Conservation (phyloP, 2,113 vertebrate genomes). For the Diphyllodes magnificus region DNA sequence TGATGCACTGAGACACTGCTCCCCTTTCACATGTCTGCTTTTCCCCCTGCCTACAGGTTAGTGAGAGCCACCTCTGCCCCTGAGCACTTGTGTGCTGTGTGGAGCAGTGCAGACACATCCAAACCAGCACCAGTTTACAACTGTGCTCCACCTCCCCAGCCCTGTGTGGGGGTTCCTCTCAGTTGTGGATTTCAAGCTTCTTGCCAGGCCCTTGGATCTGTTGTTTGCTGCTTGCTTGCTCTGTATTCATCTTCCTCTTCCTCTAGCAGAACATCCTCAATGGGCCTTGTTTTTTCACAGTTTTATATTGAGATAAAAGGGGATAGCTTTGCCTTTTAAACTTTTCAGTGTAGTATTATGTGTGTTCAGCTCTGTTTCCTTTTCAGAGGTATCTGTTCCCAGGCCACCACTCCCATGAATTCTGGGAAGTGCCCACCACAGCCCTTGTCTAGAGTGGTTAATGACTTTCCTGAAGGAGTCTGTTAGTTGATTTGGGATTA, state of each 20-base stretch:
- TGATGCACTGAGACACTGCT: neutral
- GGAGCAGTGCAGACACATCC: neutral
- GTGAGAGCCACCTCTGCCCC: neutral
- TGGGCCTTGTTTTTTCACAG: neutral
- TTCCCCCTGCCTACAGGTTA: rapidly evolving
- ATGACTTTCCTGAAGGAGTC: neutral
- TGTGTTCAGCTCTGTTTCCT: neutral
- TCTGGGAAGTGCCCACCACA: neutral
- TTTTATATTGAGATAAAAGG: neutral
- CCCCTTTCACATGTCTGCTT: neutral
- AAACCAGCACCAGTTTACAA: neutral
- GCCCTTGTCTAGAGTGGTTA: neutral
- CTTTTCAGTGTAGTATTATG: neutral
- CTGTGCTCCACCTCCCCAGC: neutral
- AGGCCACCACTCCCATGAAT: neutral
- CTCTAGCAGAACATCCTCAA: neutral
- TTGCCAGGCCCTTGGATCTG: neutral
- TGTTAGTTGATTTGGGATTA: neutral
- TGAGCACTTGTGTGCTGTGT: rapidly evolving
- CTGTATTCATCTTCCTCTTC: neutral
- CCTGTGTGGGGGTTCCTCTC: neutral
- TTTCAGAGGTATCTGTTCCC: neutral
- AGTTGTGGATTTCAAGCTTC: neutral
- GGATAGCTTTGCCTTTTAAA: neutral
- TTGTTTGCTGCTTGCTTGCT: neutral